Conservation (phyloP, 2,888 invertebrate species). For the Archips xylosteana region DNA sequence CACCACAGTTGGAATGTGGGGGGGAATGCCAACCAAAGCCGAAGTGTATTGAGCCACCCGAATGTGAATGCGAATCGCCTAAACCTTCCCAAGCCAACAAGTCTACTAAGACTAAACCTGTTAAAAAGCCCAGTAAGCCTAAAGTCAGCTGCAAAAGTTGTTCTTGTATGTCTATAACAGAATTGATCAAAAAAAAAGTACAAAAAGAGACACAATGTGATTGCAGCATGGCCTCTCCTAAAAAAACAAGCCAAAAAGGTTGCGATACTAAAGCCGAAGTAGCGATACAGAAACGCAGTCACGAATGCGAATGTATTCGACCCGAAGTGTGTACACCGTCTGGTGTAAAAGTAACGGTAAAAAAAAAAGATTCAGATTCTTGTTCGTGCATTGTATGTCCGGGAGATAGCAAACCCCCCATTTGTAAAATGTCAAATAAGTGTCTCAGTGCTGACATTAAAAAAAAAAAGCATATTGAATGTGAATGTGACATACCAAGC, state of each 20-base stretch:
- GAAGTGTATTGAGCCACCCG: neutral
- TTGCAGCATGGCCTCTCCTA: neutral
- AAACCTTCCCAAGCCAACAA: neutral
- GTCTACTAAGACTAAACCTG: neutral
- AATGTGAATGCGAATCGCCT: neutral
- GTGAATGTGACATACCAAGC: neutral
- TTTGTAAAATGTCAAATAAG: neutral
- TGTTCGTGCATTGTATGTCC: neutral
- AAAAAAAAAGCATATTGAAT: neutral
- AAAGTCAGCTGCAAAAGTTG: neutral
- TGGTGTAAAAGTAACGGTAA: neutral
- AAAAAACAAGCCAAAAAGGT: neutral
- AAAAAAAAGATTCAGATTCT: neutral
- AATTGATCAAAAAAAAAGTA: neutral
- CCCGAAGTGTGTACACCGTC: neutral
- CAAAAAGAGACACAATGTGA: constrained; percentile 4
- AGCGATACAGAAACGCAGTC: neutral
- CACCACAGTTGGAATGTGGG: neutral
- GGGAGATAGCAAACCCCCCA: neutral
- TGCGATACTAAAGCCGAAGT: neutral
- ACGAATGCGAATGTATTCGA: neutral
- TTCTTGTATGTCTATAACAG: neutral
- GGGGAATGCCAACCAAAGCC: neutral
- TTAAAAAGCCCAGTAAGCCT: neutral
- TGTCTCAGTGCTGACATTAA: neutral